Conservation (phyloP, 2,113 vertebrate genomes). For the Erinaceus europaeus region DNA sequence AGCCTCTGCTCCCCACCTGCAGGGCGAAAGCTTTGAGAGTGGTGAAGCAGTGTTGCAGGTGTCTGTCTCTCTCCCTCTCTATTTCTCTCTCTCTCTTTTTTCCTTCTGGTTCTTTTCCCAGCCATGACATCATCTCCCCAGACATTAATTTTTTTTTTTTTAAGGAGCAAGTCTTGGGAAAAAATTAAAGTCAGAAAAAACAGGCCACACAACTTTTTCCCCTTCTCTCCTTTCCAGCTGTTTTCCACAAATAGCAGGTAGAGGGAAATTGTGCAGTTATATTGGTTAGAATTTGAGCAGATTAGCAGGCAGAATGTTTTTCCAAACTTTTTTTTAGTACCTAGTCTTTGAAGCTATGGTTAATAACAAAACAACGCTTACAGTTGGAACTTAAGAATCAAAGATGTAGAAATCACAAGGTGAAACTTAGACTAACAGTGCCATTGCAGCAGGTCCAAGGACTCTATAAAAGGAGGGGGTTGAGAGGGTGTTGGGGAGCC, state of each 20-base stretch:
- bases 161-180: background rate
- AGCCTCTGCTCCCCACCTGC: too few species aligned
- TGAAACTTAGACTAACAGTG: too few species aligned
- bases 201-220: background rate
- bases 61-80: too few species aligned
- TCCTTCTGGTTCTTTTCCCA: background rate
- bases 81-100: too few species aligned
- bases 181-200: slow-evolving; percentile 23
- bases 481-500: too few species aligned
- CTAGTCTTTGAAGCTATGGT: background rate
- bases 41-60: too few species aligned
- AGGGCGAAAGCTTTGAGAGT: too few species aligned
- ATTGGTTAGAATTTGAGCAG: slow-evolving; percentile 5
- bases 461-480: too few species aligned
- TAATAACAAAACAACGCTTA: background rate
- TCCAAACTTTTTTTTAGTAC: background rate
- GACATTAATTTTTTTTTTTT: too few species aligned
- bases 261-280: background rate
- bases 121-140: background rate
- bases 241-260: background rate
- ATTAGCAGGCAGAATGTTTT: background rate
- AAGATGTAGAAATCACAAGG: too few species aligned
- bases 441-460: too few species aligned
- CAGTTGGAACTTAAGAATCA: too few species aligned
- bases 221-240: background rate